Evolutionary conservation across 2,888 invertebrate species (phyloP), one percentile per base, ranked within the genome.

Genomic region (Polymixis lichenea): DNA sequence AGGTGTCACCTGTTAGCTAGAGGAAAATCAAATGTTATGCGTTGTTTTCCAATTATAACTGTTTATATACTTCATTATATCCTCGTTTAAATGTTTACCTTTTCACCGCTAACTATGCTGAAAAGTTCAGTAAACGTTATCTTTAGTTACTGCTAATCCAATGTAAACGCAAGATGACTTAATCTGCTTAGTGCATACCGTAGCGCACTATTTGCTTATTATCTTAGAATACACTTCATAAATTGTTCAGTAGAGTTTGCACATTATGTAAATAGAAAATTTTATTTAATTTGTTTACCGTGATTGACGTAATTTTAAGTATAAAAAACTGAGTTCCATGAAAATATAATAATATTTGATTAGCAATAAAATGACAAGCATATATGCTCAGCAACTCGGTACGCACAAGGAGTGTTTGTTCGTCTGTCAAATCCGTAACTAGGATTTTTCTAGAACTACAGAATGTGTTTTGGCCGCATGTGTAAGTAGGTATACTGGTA

Each of bases 271-370:
- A 75, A 72, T 62, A 69, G 62, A 70, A 75, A 70, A 77, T 49
- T 61, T 32, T 43, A 15, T 49, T 74, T 69, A 64, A 70, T 77
- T 71, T 64, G 53, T 80, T 64, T 72, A 56, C 43, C 5, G 38
- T 69, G 55, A 32, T 19, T 70, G 66, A 71, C 67, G 76, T 73
- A 67, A 77, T 25, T 56, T 25, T 46, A 64, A 67, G 55, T 62
- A 46, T 51, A 77, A 67, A 79, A 56, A 68, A 72, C 64, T 51
- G 43, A 38, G 72, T 73, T 71, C 60, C 53, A 65, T 71, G n/a
- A 75, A 75, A 73, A 78, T 69, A 55, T 70, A 73, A 78, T 55
- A 78, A 75, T 87, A 76, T 86, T 87, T 86, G 68, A 72, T 15
- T 19, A 80, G 73, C 43, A 64, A 77, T 77, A 76, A 79, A 76